Conservation (phyloP, 2,797 vertebrate genomes). For the Coendou prehensilis region DNA sequence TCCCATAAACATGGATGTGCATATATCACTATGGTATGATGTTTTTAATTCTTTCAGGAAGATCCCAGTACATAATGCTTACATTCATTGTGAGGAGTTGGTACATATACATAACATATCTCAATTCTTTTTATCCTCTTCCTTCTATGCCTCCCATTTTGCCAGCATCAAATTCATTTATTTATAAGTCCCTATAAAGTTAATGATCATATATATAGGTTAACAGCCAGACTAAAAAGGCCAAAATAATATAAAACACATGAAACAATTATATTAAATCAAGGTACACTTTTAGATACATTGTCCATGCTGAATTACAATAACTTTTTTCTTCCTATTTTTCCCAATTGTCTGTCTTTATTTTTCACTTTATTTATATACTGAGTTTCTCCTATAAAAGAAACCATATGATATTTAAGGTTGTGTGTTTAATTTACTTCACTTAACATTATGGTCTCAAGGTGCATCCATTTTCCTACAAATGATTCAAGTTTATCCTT, state of each 20-base stretch:
- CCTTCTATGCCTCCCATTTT: background rate
- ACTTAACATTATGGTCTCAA: background rate
- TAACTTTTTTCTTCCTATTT: background rate
- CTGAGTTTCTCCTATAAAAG: background rate
- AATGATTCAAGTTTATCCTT: background rate
- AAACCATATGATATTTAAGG: background rate
- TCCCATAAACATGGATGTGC: background rate
- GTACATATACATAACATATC: background rate
- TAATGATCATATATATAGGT: background rate
- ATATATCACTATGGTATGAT: background rate
- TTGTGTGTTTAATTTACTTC: background rate
- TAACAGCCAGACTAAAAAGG: background rate
- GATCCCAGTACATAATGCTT: background rate
- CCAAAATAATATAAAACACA: background rate
- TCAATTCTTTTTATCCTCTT: background rate
- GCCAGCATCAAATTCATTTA: background rate
- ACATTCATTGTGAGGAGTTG: background rate
- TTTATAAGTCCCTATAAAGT: background rate
- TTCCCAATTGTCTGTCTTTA: background rate
- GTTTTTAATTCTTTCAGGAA: background rate
- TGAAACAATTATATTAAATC: background rate
- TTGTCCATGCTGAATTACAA: background rate
- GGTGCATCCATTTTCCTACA: background rate
- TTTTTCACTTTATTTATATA: background rate
- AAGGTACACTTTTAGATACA: background rate